Evolutionary conservation across 2,888 invertebrate species (phyloP).

Genomic region (Troglohyphantes excavatus): DNA sequence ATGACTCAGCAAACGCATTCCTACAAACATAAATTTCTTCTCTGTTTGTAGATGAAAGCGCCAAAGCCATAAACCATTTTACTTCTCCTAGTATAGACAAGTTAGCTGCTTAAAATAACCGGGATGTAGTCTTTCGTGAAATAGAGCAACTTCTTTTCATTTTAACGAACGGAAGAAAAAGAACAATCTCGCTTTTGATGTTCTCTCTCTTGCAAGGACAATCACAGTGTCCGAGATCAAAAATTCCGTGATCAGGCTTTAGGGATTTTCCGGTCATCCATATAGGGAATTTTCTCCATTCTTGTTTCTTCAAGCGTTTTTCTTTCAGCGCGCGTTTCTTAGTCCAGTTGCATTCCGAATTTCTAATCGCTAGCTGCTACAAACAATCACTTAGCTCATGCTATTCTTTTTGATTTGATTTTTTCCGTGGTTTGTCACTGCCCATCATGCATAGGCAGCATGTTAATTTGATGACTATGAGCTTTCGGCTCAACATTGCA

Average conservation of each 20-base stretch:
- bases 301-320: constrained; percentile 52
- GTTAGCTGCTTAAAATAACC: constrained; percentile 17
- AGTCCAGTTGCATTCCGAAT: constrained; percentile 64
- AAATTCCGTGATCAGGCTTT: constrained; percentile 1
- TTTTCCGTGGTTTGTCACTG: constrained; percentile 4
- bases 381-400: constrained; percentile 15
- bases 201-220: constrained; percentile 44
- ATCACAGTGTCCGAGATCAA: constrained; percentile 2
- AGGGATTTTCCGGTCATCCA: constrained; percentile 66
- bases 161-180: not conserved
- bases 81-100: no score
- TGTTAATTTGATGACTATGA: constrained; percentile 28
- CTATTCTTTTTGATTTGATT: not conserved
- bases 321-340: constrained; percentile 17
- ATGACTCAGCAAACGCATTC: not conserved
- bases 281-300: constrained; percentile 66
- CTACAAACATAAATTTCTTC: no score
- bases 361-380: constrained; percentile 62
- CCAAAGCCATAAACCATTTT: not conserved
- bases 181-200: constrained; percentile 16
- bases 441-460: constrained; percentile 53
- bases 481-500: constrained; percentile 14
- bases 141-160: constrained; percentile 22
- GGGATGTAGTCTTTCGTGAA: constrained; percentile 23
- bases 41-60: no score